These are phyloP conservation scores for Ellobium chinense DNA, from an alignment of 2,888 invertebrate genomes.

Conservation along the genomic window DNA sequence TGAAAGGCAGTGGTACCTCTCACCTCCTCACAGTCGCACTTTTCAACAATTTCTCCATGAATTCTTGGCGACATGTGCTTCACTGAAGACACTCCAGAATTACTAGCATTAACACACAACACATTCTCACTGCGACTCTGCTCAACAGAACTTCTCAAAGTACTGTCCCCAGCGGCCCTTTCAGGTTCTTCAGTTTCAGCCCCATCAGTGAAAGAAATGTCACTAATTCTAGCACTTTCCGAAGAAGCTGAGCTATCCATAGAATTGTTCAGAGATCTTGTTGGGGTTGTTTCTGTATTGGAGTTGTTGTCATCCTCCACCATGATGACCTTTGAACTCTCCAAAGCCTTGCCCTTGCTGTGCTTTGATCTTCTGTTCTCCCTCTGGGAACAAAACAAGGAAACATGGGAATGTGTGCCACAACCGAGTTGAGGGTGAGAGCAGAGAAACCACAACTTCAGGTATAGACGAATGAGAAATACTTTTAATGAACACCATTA, in stretches of 20 bases:
- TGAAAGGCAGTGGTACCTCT: not conserved
- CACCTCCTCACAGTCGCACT: conserved; percentile 22
- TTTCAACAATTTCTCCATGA: conserved; percentile 23
- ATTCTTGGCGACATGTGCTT: not conserved
- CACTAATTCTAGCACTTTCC: not conserved
- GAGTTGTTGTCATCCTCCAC: not conserved
- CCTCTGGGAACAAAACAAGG: not conserved
- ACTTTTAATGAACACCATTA: no score
- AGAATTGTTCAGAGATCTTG: not conserved
- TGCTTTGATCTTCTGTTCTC: conserved; percentile 9
- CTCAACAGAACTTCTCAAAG: no score
- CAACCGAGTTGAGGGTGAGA: no score
- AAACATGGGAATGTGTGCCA: not conserved
- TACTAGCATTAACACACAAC: no score
- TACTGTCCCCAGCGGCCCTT: no score
- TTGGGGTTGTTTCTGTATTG: not conserved
- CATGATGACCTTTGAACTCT: not conserved
- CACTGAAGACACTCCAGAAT: no score
- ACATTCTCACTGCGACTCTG: no score
- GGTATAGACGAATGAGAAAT: no score
- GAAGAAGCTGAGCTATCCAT: conserved; percentile 11
- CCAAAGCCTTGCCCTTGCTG: conserved; percentile 7
- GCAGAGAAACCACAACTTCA: no score
- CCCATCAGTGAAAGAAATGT: no score
- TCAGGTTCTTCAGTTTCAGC: no score